Base-by-base conservation (phyloP, 1,140 invertebrate genomes). In the Akabosia matsudoensis region DNA sequence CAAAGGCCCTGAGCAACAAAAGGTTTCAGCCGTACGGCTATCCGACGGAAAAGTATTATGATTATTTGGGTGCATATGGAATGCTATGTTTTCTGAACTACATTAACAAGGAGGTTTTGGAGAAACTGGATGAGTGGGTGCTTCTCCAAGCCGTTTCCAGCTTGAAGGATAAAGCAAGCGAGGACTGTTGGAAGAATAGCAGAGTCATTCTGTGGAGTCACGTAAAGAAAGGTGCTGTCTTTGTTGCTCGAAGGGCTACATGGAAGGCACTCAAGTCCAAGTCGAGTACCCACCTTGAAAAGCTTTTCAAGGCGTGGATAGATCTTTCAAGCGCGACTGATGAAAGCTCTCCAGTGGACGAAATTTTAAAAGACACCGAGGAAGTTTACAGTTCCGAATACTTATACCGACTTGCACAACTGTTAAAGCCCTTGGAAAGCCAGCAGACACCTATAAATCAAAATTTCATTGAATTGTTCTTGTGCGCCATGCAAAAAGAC, bases 41-140 rank as follows among this genome's bases (percentile, higher is more conserved):
- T 14, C 70, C 33, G 34, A 22, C 33, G 7, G 4, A 45, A 72
- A 72, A 34, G n/a, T 72, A 37, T 72, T 10, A 37, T 2, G 70
- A 33, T 14, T 72, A 72, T 28, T 72, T 72, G 34, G 70, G 45
- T 22, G 37, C 45, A 13, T 72, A 72, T 28, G 33, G 24, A 28
- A 14, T 70, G 28, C 30, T 70, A 61, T 14, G 7, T 24, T 7
- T 61, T 22, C 14, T 16, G 7, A 24, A 61, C 4, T 7, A 61
- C 24, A 61, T 61, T 61, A 61, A 61, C 7, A 14, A 7, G 24
- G 24, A 61, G 54, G 54, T 61, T n/a, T 45, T 45, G 7, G 18
- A 45, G 7, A 45, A 45, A 45, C 7, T 45, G 37, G 37, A 45
- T 7, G 37, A 45, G 37, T 18, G 37, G 37, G 37, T 45, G 7